Base-by-base conservation (phyloP, 2,888 invertebrate genomes). In the Omphaloscelis lunosa region DNA sequence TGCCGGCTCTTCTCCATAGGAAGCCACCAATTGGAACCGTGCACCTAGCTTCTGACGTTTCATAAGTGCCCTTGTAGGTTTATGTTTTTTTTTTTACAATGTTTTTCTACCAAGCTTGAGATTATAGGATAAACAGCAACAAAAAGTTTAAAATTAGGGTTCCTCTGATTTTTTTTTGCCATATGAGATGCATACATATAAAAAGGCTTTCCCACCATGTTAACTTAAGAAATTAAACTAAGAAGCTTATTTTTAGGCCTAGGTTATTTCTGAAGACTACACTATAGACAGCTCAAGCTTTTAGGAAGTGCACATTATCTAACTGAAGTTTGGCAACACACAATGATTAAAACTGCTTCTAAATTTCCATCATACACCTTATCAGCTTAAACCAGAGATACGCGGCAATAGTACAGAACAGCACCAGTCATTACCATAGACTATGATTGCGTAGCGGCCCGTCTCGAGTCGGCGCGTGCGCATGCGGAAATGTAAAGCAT, bases 391-490 rank as follows among this genome's bases (percentile, higher is more conserved):
- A 80, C 56, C 71, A 75, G 15, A 71, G 70, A 74, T 72, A 83
- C 41, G 48, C 61, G 15, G 79, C 82, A 67, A 80, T 82, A 83
- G 69, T 58, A 72, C 82, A 84, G 80, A 83, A 83, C 71, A 65
- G 41, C 45, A 65, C 58, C 80, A 62, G 61, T 72, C 75, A 83
- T 83, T 75, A 84, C 53, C 61, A 70, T 70, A 74, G 56, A 73
- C 73, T 45, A 73, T 79, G 86, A 86, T 86, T 86, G 85, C 86
- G 77, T 86, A 84, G 87, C 87, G 85, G 77, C 45, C 56, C 79
- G 85, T 87, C 85, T 66, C 87, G 76, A 59, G 27, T 59, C 78
- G 71, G 58, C 67, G 85, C 74, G 12, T 41, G 72, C 77, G 66
- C 85, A 75, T 71, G 53, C 85, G 86, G 87, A 86, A 84, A 86